A percentile compares a stretch with the other conserved stretches of the same genome.
These are phyloP conservation scores for Antheraea mylitta DNA, from an alignment of 1,140 invertebrate genomes.

Conservation along the genomic window DNA sequence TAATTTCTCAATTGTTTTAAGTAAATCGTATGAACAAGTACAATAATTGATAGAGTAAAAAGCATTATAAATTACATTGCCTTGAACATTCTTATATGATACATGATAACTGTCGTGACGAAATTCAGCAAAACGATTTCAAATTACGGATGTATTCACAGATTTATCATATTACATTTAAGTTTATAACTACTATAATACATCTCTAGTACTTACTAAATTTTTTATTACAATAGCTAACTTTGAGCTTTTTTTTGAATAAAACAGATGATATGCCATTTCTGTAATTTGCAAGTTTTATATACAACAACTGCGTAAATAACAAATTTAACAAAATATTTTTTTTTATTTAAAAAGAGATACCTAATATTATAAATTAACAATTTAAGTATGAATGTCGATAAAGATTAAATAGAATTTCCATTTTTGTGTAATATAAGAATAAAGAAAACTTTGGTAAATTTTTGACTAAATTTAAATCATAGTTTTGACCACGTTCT, in stretches of 20 bases:
- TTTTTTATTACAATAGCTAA: constrained; percentile 43
- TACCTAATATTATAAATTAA: constrained; percentile 28
- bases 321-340: constrained; percentile 62
- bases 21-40: background rate
- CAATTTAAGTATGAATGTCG: constrained; percentile 21
- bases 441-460: constrained; percentile 51
- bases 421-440: constrained; percentile 32
- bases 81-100: background rate
- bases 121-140: constrained; percentile 8
- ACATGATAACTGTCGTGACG: background rate
- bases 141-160: constrained; percentile 5
- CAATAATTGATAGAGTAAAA: background rate
- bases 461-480: constrained; percentile 45
- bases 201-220: constrained; percentile 37
- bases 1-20: constrained; percentile 8
- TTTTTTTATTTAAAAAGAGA: constrained; percentile 25
- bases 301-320: constrained; percentile 59
- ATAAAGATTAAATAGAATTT: constrained; percentile 21
- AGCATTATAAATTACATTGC: constrained; percentile 14
- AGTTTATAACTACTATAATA: constrained; percentile 31
- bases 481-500: too few species aligned
- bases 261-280: constrained; percentile 60
- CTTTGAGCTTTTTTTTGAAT: constrained; percentile 45
- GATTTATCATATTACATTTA: constrained; percentile 12
- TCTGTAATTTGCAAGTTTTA: constrained; percentile 42